These are phyloP conservation scores for Heloderma charlesbogerti DNA, from an alignment of 2,113 vertebrate genomes.

Conservation along the genomic window DNA sequence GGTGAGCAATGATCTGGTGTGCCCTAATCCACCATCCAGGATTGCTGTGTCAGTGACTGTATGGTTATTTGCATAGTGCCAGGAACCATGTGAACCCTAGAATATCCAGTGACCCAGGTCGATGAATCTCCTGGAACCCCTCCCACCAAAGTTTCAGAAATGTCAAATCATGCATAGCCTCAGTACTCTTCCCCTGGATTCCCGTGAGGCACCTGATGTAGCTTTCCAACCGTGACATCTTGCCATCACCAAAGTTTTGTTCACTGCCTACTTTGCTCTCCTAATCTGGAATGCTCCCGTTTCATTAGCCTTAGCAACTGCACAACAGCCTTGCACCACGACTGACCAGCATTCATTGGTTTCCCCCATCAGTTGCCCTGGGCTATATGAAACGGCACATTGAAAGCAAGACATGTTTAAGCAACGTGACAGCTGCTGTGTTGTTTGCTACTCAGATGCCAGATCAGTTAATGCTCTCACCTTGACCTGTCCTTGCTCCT, in stretches of 20 bases:
- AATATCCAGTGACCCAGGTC: not conserved
- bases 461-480: slow-evolving; percentile 28
- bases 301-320: slow-evolving; percentile 3
- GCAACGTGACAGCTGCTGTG: slow-evolving; percentile 34
- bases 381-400: slow-evolving; percentile 26
- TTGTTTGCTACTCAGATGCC: slow-evolving; percentile 35
- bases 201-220: not conserved
- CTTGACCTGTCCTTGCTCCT: slow-evolving; percentile 35
- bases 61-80: not conserved
- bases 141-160: not conserved
- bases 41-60: not conserved
- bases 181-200: not conserved
- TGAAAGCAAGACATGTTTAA: slow-evolving; percentile 21
- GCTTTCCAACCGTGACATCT: not conserved
- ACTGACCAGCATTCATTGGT: slow-evolving; percentile 1
- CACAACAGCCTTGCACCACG: not conserved
- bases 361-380: slow-evolving; percentile 12
- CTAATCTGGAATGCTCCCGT: not conserved
- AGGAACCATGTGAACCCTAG: not conserved
- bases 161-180: not conserved
- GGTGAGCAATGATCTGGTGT: not conserved
- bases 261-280: not conserved
- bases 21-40: too few relatives aligned
- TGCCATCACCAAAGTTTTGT: not conserved
- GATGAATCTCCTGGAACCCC: not conserved